Conservation (phyloP, 2,888 invertebrate species). For the Lasioglossum vierecki region DNA sequence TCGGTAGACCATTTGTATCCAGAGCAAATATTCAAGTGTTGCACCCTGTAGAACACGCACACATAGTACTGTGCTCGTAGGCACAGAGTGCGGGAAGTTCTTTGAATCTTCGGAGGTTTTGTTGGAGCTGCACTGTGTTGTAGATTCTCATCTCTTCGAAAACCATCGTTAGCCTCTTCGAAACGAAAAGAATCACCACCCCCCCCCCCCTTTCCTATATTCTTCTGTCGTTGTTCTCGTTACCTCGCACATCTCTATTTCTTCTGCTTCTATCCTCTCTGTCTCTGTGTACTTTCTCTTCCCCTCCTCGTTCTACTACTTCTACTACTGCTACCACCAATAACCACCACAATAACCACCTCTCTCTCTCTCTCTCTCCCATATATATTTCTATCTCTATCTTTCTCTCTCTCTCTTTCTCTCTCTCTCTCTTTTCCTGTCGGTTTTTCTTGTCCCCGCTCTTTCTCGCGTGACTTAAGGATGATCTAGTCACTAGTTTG, state of each 20-base stretch:
- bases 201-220: not conserved
- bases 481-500: conserved; percentile 74
- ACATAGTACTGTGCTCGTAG: not conserved
- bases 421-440: not conserved
- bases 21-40: not conserved
- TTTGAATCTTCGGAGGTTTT: not conserved
- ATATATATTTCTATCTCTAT: not conserved
- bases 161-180: not conserved
- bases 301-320: not conserved
- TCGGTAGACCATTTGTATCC: conserved; percentile 4
- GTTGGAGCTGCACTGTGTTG: conserved; percentile 1
- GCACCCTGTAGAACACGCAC: conserved; percentile 7
- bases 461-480: conserved; percentile 68
- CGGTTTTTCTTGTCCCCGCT: conserved; percentile 23
- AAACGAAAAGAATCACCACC: conserved; percentile 12
- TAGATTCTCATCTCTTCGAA: not conserved
- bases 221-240: conserved; percentile 17
- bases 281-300: not conserved
- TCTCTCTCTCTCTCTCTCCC: conserved; percentile 23
- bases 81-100: not conserved
- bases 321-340: conserved; percentile 2
- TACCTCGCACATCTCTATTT: conserved; percentile 9
- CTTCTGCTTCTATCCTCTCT: conserved; percentile 12
- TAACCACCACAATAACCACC: not conserved
- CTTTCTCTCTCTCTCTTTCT: conserved; percentile 11